Base-by-base conservation (phyloP, 92 coral and sea anemone genomes). In the Zoanthus sociatus region DNA sequence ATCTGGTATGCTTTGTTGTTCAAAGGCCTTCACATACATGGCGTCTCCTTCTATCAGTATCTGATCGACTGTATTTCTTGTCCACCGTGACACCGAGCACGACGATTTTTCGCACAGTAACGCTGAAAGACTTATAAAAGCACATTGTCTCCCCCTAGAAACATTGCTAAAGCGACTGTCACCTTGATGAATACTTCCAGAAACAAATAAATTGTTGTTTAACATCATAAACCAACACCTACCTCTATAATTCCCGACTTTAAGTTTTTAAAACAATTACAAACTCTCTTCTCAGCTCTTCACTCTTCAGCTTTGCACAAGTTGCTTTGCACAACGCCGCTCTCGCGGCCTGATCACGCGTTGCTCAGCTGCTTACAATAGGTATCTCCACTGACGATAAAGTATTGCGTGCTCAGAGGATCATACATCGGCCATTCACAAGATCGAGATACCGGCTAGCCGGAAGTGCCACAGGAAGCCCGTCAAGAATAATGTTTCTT, bases 301-400 rank as follows among this genome's bases (percentile, higher is more conserved):
- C 74, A 10, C 74, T 15, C 74, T 69, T 69, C 74, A 69, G 74
- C 74, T 69, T 69, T 69, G 74, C 74, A 26, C 74, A 69, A 69
- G n/a, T n/a, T n/a, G n/a, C n/a, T n/a, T n/a, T n/a, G n/a, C n/a
- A n/a, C 74, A 18, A 69, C 46, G 74, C 74, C 45, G 31, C 21
- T 69, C 74, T 3, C 74, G 45, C 45, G 71, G 74, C 74, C 74
- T 69, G 74, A 69, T 69, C 74, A 69, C 71, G 71, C 71, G 71
- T 64, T 64, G 71, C 71, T 64, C 16, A 64, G 71, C 71, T 26
- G 32, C 14, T 6, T n/a, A n/a, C n/a, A n/a, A n/a, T n/a, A n/a
- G n/a, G n/a, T n/a, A n/a, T n/a, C n/a, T n/a, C n/a, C n/a, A n/a
- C 26, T 17, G 32, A 50, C n/a, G n/a, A n/a, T n/a, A n/a, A n/a